phyloP scores from a whole-genome alignment of 2,888 invertebrate genomes.

The Amiota communis region DNA sequence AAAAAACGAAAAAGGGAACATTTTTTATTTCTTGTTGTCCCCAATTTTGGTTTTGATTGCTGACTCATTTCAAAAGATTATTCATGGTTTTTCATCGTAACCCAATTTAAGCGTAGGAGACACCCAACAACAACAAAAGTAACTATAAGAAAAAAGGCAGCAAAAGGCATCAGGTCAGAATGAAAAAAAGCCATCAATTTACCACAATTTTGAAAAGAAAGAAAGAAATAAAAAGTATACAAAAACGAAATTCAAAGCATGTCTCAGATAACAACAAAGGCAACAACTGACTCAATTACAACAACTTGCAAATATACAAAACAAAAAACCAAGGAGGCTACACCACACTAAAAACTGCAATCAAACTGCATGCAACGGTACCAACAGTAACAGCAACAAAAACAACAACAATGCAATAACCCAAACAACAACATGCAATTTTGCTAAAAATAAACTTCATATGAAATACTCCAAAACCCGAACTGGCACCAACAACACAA shows the following conservation, averaged over 20 bases:
- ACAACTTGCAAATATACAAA: background rate
- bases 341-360: background rate
- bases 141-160: too few relatives aligned
- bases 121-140: too few relatives aligned
- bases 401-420: slow-evolving; percentile 19
- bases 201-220: background rate
- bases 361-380: background rate
- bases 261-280: background rate
- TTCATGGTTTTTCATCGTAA: background rate
- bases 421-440: slow-evolving; percentile 2
- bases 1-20: background rate
- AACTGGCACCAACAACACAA: background rate
- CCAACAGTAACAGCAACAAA: background rate
- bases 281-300: background rate
- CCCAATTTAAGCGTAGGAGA: background rate
- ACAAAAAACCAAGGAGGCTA: background rate
- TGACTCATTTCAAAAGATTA: too few relatives aligned
- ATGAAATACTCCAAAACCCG: slow-evolving; percentile 2
- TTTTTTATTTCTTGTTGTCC: background rate
- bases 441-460: slow-evolving; percentile 25
- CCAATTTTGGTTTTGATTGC: too few relatives aligned
- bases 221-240: background rate
- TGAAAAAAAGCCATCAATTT: too few relatives aligned
- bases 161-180: too few relatives aligned
- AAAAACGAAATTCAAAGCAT: background rate